Percentiles rank a stretch among this genome's conserved stretches.
Conservation (phyloP, 1,140 invertebrate species). For the Drosophila repletoides region DNA sequence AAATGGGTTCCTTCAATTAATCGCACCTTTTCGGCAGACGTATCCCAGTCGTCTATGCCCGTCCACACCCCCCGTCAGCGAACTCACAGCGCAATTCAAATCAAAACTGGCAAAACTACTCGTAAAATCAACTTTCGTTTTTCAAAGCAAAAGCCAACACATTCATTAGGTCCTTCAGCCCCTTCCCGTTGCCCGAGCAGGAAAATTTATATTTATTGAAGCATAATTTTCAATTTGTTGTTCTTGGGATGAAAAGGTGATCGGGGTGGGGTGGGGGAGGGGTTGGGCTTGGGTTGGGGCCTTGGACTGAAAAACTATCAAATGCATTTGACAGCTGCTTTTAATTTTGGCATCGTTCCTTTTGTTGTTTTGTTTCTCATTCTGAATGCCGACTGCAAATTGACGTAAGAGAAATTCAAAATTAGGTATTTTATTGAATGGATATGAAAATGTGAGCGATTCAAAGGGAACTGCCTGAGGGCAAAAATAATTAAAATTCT, state of each 20-base stretch:
- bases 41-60: neutral
- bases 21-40: constrained; percentile 71
- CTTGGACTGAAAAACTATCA: constrained; percentile 55
- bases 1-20: constrained; percentile 62
- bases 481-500: neutral
- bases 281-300: neutral
- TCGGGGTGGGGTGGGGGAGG: neutral
- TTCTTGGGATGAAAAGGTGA: too few relatives aligned
- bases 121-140: constrained; percentile 53
- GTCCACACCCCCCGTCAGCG: too few relatives aligned
- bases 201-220: constrained; percentile 77
- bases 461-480: too few relatives aligned
- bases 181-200: constrained; percentile 2
- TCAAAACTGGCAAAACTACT: constrained; percentile 59
- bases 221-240: constrained; percentile 74
- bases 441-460: too few relatives aligned
- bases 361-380: constrained; percentile 29
- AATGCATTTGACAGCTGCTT: constrained; percentile 76
- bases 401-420: neutral
- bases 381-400: constrained; percentile 8
- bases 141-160: constrained; percentile 21
- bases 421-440: too few relatives aligned
- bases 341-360: constrained; percentile 45
- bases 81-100: constrained; percentile 21
- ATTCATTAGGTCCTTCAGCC: neutral